A percentile compares a stretch with the other conserved stretches of the same genome.
Evolutionary conservation across 2,113 vertebrate species (phyloP).

Genomic region (Ceratotherium simum): DNA sequence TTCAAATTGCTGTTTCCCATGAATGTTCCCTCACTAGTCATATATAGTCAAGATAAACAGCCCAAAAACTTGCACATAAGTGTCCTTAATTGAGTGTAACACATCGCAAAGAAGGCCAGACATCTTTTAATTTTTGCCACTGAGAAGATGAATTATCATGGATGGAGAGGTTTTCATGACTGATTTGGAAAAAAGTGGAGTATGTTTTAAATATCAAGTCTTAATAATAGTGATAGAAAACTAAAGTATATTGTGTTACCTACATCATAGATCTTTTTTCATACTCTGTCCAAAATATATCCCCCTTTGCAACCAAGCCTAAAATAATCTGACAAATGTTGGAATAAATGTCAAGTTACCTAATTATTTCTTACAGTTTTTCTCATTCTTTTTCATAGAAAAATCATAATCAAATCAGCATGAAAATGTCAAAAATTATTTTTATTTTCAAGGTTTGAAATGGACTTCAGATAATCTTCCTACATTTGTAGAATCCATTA

Average conservation of each 20-base stretch:
- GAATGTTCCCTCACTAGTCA: neutral
- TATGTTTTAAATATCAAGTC: neutral
- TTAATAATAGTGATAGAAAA: neutral
- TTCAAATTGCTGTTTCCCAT: neutral
- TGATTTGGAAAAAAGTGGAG: neutral
- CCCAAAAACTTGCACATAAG: neutral
- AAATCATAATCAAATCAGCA: neutral
- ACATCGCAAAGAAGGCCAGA: neutral
- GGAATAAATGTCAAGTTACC: neutral
- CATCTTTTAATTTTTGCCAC: neutral
- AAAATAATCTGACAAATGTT: conserved; percentile 32
- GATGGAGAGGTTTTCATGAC: neutral
- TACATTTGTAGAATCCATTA: neutral
- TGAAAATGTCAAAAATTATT: neutral
- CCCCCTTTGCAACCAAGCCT: neutral
- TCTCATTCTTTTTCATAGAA: neutral
- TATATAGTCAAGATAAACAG: neutral
- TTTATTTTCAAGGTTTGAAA: conserved; percentile 19
- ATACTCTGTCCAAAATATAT: neutral
- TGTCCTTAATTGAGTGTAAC: neutral
- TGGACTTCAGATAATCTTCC: neutral
- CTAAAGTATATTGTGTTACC: neutral
- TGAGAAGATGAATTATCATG: neutral
- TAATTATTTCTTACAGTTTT: neutral
- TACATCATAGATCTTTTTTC: neutral